These are phyloP conservation scores for Xerus inauris DNA, from an alignment of 2,113 vertebrate genomes.

Conservation along the genomic window DNA sequence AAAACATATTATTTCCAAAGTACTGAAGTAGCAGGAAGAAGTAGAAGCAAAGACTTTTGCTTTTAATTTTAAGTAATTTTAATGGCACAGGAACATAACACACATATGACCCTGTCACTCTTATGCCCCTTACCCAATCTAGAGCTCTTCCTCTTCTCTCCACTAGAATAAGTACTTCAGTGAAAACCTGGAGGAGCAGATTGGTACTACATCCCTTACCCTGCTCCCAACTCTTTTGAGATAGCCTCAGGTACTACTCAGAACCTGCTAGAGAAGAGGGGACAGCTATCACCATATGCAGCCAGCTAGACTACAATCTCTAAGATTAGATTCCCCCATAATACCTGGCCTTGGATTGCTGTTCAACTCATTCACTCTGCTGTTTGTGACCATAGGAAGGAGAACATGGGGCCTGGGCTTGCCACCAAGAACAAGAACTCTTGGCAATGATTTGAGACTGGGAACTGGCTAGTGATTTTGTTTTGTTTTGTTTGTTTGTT, in stretches of 20 bases:
- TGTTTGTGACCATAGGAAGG: not conserved
- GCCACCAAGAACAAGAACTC: not conserved
- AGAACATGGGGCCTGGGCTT: not conserved
- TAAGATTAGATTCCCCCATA: not conserved
- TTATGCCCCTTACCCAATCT: fast-evolving
- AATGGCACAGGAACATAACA: not conserved
- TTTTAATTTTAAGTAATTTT: not conserved
- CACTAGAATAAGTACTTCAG: not conserved
- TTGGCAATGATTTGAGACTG: not conserved
- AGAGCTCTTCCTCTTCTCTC: not conserved
- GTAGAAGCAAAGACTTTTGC: not conserved
- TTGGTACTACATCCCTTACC: fast-evolving
- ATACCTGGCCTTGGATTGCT: fast-evolving
- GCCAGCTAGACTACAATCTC: not conserved
- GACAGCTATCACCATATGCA: not conserved
- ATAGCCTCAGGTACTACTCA: not conserved
- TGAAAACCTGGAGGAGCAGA: not conserved
- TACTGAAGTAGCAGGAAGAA: not conserved
- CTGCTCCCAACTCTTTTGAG: fast-evolving
- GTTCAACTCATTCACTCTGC: not conserved
- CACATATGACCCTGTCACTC: fast-evolving
- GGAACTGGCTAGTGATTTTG: not conserved
- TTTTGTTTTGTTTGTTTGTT: not conserved
- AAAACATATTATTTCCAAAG: not conserved
- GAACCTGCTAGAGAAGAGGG: not conserved